phyloP scores from a whole-genome alignment of 2,888 invertebrate species.

The Stenichneumon culpator region DNA sequence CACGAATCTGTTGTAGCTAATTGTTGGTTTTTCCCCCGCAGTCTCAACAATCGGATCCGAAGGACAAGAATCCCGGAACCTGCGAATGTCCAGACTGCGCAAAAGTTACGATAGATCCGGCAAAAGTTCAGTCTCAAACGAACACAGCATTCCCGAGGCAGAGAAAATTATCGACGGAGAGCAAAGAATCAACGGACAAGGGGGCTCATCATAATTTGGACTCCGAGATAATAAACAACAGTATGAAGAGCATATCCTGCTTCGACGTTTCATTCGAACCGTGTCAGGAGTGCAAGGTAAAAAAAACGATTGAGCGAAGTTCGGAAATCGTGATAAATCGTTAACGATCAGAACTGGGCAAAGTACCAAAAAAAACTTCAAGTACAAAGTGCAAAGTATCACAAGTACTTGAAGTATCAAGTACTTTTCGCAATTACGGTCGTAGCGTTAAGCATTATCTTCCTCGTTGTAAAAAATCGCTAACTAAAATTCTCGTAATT shows the following conservation, averaged over 20 bases:
- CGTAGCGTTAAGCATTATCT: too few relatives aligned
- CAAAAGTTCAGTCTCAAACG: slow-evolving; percentile 73
- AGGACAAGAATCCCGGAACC: slow-evolving; percentile 80
- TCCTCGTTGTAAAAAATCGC: too few relatives aligned
- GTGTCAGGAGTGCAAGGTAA: slow-evolving; percentile 66
- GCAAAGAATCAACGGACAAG: slow-evolving; percentile 69
- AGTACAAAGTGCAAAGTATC: too few relatives aligned
- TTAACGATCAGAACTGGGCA: too few relatives aligned
- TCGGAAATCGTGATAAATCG: too few relatives aligned
- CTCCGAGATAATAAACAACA: slow-evolving; percentile 66
- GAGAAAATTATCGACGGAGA: slow-evolving; percentile 71
- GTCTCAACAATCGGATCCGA: slow-evolving; percentile 79
- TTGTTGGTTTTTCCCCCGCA: slow-evolving; percentile 11
- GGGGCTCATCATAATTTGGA: slow-evolving; percentile 64
- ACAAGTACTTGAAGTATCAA: too few relatives aligned
- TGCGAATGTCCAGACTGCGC: slow-evolving; percentile 83
- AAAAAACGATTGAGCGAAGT: background rate
- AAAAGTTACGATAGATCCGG: slow-evolving; percentile 77
- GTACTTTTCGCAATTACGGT: too few relatives aligned
- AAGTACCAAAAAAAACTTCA: too few relatives aligned
- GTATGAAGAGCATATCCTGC: slow-evolving; percentile 57
- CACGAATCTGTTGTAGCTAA: background rate
- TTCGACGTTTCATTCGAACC: slow-evolving; percentile 64
- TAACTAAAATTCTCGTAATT: too few relatives aligned
- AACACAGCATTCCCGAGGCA: slow-evolving; percentile 72